Evolutionary conservation across 2,113 vertebrate genomes (phyloP), one percentile per base, ranked within the genome.

Genomic region (Acanthochromis polyacanthus): DNA sequence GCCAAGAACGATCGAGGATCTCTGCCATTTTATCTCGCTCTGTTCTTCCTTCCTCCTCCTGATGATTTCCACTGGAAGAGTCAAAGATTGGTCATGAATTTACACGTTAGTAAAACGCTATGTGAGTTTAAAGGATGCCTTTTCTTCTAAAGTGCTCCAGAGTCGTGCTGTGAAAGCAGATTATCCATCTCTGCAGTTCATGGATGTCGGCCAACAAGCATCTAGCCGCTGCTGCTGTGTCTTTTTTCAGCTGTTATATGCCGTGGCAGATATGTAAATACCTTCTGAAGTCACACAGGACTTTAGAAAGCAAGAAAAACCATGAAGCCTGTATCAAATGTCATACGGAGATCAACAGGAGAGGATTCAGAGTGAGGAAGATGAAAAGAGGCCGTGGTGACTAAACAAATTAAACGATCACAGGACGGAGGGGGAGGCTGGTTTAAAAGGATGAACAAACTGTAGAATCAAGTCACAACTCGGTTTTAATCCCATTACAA

Each of bases 221-320:
- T 85, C 59, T 8, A 80, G 73, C 75, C 22, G 4, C 66, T 84
- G 20, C 20, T 59, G 51, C 77, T 84, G 66, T 70, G 62, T 74
- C 85, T 86, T 89, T 85, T 83, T 87, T 71, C 80, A 88, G 88
- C 87, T 84, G 82, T 88, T 85, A 25, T 61, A 86, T 90, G 87
- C 80, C 60, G 77, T 76, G 81, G 73, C 79, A 82, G 86, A 91
- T 88, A 87, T 85, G 83, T 80, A 81, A 90, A 91, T 83, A 58
- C 70, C 36, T 80, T 76, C 56, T 88, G 77, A 89, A 78, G 80
- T 87, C 75, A 75, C 61, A 69, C 82, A 66, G 81, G 46, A 17
- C 82, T 75, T 78, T 69, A 59, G 86, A 80, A 70, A 67, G 10
- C 20, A 67, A 66, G 55, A 72, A 23, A 2, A 16, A 25, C 73